These are phyloP conservation scores for Coreoperca whiteheadi DNA, from an alignment of 2,113 vertebrate species.

Conservation along the genomic window DNA sequence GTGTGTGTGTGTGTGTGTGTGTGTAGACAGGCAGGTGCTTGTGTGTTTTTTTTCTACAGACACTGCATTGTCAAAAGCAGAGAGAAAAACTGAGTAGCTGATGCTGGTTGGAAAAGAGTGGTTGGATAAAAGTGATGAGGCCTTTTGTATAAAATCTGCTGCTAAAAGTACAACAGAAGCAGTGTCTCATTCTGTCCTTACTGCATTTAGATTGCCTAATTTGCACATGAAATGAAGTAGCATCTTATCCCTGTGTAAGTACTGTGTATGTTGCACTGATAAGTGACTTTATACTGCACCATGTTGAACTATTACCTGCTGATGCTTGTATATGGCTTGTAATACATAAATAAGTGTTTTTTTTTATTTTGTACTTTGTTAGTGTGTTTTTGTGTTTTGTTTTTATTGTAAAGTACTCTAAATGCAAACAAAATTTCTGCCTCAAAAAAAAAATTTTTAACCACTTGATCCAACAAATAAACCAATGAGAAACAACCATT, in stretches of 20 bases:
- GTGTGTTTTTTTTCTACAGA: slow-evolving; percentile 17
- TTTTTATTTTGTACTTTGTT: slow-evolving; percentile 26
- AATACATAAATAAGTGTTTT: slow-evolving; percentile 22
- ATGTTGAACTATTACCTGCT: slow-evolving; percentile 43
- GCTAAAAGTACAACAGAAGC: slow-evolving; percentile 59
- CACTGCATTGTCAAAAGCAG: slow-evolving; percentile 34
- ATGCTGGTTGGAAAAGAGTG: slow-evolving; percentile 33
- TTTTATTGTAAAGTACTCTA: slow-evolving; percentile 4
- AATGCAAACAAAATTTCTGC: background rate
- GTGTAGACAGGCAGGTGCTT: background rate
- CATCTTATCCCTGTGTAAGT: slow-evolving; percentile 44
- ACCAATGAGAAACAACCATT: slow-evolving; percentile 1
- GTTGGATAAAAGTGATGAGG: slow-evolving; percentile 61
- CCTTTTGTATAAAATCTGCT: slow-evolving; percentile 63
- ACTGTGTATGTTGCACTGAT: slow-evolving; percentile 48
- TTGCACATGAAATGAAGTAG: slow-evolving; percentile 70
- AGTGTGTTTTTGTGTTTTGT: background rate
- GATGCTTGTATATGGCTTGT: slow-evolving; percentile 30
- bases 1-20: slow-evolving; percentile 22
- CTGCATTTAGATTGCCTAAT: slow-evolving; percentile 79
- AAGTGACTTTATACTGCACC: slow-evolving; percentile 41
- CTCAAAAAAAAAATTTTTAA: background rate
- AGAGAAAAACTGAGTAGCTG: slow-evolving; percentile 38
- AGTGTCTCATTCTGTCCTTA: slow-evolving; percentile 52
- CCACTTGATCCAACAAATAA: background rate